phyloP scores from a whole-genome alignment of 2,797 vertebrate species.

The Sparidentex hasta region DNA sequence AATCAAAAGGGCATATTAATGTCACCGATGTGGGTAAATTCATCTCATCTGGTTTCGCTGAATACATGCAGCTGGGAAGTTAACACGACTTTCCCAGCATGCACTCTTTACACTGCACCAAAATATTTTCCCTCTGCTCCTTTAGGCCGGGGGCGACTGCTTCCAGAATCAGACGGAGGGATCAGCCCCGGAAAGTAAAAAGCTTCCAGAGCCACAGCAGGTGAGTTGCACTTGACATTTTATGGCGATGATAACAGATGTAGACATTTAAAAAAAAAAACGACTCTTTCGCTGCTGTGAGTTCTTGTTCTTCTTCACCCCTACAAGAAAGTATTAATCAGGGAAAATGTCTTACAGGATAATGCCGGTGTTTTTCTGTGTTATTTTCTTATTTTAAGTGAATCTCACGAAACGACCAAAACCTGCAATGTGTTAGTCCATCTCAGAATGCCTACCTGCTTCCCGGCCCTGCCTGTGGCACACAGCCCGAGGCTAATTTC shows the following conservation, averaged over 20 bases:
- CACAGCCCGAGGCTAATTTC: background rate
- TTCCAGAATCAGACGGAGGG: conserved; percentile 84
- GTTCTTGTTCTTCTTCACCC: background rate
- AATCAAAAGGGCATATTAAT: conserved; percentile 23
- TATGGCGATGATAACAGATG: conserved; percentile 10
- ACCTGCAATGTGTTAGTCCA: background rate
- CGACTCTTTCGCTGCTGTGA: background rate
- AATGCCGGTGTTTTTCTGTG: background rate
- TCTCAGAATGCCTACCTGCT: no score
- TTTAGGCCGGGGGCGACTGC: conserved; percentile 80
- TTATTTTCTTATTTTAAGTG: background rate
- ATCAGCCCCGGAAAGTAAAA: conserved; percentile 78
- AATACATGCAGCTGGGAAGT: conserved; percentile 17
- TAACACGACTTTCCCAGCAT: conserved; percentile 14
- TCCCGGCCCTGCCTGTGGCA: background rate
- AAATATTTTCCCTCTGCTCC: conserved; percentile 29
- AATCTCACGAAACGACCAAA: conserved; percentile 2
- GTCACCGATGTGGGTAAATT: conserved; percentile 6
- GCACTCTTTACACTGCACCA: background rate
- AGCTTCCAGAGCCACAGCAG: conserved; percentile 78
- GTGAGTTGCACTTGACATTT: conserved; percentile 66
- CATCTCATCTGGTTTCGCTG: conserved; percentile 9
- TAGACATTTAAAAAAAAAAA: background rate
- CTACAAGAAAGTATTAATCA: background rate
- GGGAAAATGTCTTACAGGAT: background rate